Conservation (phyloP, 2,113 vertebrate species). For the Cynopterus brachyotis region DNA sequence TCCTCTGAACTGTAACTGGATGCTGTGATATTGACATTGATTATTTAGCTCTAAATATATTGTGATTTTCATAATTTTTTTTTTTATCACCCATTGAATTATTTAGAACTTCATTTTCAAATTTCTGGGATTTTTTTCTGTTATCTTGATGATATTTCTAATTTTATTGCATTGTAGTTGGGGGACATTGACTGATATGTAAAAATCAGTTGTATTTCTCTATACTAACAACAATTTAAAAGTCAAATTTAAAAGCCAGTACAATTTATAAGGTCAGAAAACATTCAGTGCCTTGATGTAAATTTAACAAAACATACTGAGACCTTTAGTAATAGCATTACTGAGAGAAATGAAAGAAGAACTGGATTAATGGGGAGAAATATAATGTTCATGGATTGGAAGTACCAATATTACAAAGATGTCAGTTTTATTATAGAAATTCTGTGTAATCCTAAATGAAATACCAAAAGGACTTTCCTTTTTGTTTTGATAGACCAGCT, state of each 20-base stretch:
- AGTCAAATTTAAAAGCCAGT: conserved; percentile 21
- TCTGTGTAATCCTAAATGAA: background rate
- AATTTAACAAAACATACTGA: background rate
- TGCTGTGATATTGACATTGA: background rate
- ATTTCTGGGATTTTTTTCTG: background rate
- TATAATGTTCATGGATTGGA: background rate
- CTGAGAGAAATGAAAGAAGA: conserved; percentile 3
- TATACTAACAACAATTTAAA: conserved; percentile 32
- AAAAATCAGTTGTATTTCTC: conserved; percentile 43
- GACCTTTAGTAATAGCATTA: background rate
- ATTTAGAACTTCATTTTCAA: conserved; percentile 15
- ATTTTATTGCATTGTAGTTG: conserved; percentile 2
- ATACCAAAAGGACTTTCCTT: background rate
- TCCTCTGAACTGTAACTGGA: background rate
- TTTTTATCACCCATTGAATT: background rate
- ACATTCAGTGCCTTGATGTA: background rate
- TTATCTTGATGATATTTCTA: conserved; percentile 17
- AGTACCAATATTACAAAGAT: background rate
- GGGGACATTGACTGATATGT: background rate
- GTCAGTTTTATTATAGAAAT: background rate
- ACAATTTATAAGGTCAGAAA: background rate
- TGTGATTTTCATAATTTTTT: background rate
- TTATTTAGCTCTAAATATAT: conserved; percentile 42
- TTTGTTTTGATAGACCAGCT: background rate
- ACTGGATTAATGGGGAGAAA: conserved; percentile 22